Conservation (phyloP, 2,888 invertebrate species). For the Cylindroiulus punctatus region DNA sequence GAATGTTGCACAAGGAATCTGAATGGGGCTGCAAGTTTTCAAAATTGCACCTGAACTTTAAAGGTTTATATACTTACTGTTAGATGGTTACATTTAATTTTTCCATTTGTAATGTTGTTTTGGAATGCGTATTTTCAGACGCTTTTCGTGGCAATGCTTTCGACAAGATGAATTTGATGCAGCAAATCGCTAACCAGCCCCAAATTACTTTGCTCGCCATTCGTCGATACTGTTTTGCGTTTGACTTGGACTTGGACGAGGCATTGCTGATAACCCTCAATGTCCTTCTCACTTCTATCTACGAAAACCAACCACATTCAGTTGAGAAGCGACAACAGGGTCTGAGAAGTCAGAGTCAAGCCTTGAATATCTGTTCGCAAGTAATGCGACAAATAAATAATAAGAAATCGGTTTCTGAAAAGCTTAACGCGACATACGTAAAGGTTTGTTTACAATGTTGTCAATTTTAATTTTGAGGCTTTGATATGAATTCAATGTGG, state of each 20-base stretch:
- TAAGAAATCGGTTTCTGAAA: neutral
- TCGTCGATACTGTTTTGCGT: slow-evolving; percentile 26
- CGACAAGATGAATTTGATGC: slow-evolving; percentile 46
- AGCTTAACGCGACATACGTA: neutral
- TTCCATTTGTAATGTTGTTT: neutral
- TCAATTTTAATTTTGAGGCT: neutral
- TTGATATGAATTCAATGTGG: neutral
- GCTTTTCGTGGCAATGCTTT: slow-evolving; percentile 13
- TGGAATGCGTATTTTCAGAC: neutral
- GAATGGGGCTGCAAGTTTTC: slow-evolving; percentile 39
- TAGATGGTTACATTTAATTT: neutral
- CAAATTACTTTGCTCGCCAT: slow-evolving; percentile 4
- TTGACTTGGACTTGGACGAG: slow-evolving; percentile 27
- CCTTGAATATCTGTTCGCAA: slow-evolving; percentile 32
- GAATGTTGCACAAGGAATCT: slow-evolving; percentile 40
- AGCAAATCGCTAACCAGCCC: slow-evolving; percentile 5
- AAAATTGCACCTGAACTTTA: slow-evolving; percentile 7
- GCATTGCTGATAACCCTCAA: neutral
- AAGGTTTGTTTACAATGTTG: neutral
- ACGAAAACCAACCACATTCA: neutral
- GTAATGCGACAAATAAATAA: neutral
- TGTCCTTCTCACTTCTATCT: neutral
- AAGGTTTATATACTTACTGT: neutral
- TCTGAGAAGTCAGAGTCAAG: neutral
- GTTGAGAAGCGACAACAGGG: too few species aligned